Evolutionary conservation across 2,888 invertebrate species (phyloP), one percentile per base, ranked within the genome.

Genomic region (Macaria notata): DNA sequence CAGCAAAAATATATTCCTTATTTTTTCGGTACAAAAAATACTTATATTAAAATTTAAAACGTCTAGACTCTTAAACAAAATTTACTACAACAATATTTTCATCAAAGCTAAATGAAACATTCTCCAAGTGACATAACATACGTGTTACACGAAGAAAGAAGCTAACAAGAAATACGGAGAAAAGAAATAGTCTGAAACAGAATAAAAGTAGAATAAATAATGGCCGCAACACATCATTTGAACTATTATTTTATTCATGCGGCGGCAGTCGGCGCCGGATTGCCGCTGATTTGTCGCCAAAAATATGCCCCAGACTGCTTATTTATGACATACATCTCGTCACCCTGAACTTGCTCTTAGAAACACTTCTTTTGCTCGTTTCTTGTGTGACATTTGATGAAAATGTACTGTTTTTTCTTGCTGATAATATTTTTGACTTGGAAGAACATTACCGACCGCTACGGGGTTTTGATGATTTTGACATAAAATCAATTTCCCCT

Each of bases 211-310:
- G 9, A 3, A 36, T 36, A 36, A 36, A 36, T 36, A 36, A 36
- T 36, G 3, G 33, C 33, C 3, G 36, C n/a, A 33, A 57, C 39
- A 45, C 45, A 30, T 58, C 46, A 58, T 57, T 50, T 4, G 3
- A 47, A 49, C n/a, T 49, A 53, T 41, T 4, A 46, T 59, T 47
- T 57, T 59, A 54, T 59, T 50, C 50, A 47, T 50, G 41, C 43
- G 42, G 42, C 43, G 50, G 31, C 43, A 33, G 8, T 19, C 31
- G 58, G 58, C 58, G 58, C 58, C 58, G n/a, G 31, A 33, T 36
- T 50, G 50, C 46, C 54, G 58, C 43, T 7, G 19, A 31, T 36
- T 4, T 33, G 46, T 33, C 51, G 58, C 54, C 58, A 59, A 59
- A 49, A 46, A 42, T 33, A 49, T 57, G 48, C 19, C 8, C 31